Percentiles rank a stretch among this genome's conserved stretches.
These are phyloP conservation scores for Cacoxenus indagator DNA, from an alignment of 2,888 invertebrate genomes.

Conservation along the genomic window DNA sequence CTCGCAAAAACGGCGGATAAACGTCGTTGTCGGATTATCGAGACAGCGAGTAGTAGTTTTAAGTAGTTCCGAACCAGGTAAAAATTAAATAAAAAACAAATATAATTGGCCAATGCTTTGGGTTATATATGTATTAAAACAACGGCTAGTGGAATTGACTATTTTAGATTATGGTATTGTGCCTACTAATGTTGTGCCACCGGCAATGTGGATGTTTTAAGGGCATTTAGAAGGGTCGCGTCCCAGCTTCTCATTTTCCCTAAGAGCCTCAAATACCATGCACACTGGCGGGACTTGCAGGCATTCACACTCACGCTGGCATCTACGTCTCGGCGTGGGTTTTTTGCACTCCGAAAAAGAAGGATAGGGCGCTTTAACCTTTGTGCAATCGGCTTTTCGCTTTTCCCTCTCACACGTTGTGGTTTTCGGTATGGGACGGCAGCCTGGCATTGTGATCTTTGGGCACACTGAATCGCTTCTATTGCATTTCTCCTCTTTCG, in stretches of 20 bases:
- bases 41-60: no score
- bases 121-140: no score
- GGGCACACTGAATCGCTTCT: slow-evolving; percentile 28
- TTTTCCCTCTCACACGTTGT: slow-evolving; percentile 18
- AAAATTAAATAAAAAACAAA: no score
- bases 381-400: slow-evolving; percentile 23
- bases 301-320: slow-evolving; percentile 40
- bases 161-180: no score
- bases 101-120: no score
- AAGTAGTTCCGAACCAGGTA: no score
- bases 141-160: no score
- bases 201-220: no score
- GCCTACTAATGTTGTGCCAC: no score
- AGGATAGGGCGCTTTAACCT: slow-evolving; percentile 46
- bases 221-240: background rate
- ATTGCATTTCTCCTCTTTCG: slow-evolving; percentile 11
- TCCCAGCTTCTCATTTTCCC: slow-evolving; percentile 20
- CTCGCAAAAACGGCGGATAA: no score
- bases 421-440: slow-evolving; percentile 24
- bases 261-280: background rate
- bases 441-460: slow-evolving; percentile 26
- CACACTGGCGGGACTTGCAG: background rate
- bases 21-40: no score
- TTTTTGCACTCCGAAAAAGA: slow-evolving; percentile 42
- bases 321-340: background rate